Conservation (phyloP, 2,888 invertebrate species). For the Tridacna crocea region DNA sequence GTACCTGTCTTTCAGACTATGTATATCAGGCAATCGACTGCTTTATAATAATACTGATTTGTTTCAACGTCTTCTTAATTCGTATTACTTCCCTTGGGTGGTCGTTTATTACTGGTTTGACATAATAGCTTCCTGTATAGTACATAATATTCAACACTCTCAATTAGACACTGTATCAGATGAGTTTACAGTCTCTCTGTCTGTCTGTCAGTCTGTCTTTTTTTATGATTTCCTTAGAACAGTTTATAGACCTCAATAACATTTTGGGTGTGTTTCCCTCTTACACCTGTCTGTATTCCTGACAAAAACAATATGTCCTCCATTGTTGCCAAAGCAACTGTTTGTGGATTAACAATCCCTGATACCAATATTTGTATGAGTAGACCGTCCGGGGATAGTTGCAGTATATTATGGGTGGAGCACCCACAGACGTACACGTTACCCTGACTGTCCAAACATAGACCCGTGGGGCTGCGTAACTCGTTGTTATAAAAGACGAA, state of each 20-base stretch:
- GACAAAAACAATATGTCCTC: slow-evolving; percentile 57
- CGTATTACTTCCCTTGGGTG: too few species aligned
- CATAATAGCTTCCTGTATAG: too few species aligned
- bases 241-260: slow-evolving; percentile 55
- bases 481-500: slow-evolving; percentile 59
- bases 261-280: slow-evolving; percentile 54
- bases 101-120: too few species aligned
- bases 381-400: slow-evolving; percentile 45
- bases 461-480: slow-evolving; percentile 56
- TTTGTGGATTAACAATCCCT: slow-evolving; percentile 59
- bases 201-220: background rate
- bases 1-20: too few species aligned
- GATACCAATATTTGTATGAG: slow-evolving; percentile 44
- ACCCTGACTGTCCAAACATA: slow-evolving; percentile 52
- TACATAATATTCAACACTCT: too few species aligned
- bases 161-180: background rate
- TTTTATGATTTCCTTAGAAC: background rate
- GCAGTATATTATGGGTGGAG: slow-evolving; percentile 56
- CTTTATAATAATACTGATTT: too few species aligned
- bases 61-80: too few species aligned
- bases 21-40: too few species aligned
- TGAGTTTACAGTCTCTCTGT: background rate
- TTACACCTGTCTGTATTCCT: slow-evolving; percentile 32
- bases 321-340: slow-evolving; percentile 48
- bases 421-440: slow-evolving; percentile 59